Base-by-base conservation (phyloP, 2,113 vertebrate genomes). In the Fulmarus glacialis region DNA sequence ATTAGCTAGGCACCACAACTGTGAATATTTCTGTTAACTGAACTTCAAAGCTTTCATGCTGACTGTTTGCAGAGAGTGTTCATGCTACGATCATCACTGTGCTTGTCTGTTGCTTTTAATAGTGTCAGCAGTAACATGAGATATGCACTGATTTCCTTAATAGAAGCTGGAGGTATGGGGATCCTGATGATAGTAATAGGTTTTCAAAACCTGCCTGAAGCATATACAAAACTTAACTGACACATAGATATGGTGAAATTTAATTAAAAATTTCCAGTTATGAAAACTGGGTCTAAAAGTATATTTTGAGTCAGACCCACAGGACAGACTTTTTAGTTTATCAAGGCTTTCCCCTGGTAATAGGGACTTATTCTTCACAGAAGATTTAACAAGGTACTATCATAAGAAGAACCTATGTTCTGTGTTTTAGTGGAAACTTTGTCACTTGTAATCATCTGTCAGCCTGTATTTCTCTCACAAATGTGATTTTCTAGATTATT, bases 21-120 rank as follows among this genome's bases (percentile, higher is more conserved):
- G 82, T 97, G 58, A 95, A 96, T 73, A 43, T 55, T 96, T 87
- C 77, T 94, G 89, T 92, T 97, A 97, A 97, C 70, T 96, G 95
- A 97, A 95, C 93, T 92, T 96, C 82, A 96, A 89, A 97, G 82
- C 84, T 93, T 90, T 84, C 52, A 22, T 58, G 43, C 48, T 90
- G 90, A 24, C 73, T 84, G 34, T 97, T 95, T 78, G 82, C 43
- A 83, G 60, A 85, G 70, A 71, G 16, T 88, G 75, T 50, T 45
- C 91, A 43, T 58, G 68, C 89, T 63, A 45, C 1, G 0, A 18
- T 50, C 86, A 73, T 75, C 85, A 9, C 50, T 71, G 73, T 30
- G 45, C 32, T 87, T 55, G 22, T 73, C 72, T 91, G 29, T 27
- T 84, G 38, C 19, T 74, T 87, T 89, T 78, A 42, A 40, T 6